These are phyloP conservation scores for Drosophila paracracens DNA, from an alignment of 2,888 invertebrate genomes.

Conservation along the genomic window DNA sequence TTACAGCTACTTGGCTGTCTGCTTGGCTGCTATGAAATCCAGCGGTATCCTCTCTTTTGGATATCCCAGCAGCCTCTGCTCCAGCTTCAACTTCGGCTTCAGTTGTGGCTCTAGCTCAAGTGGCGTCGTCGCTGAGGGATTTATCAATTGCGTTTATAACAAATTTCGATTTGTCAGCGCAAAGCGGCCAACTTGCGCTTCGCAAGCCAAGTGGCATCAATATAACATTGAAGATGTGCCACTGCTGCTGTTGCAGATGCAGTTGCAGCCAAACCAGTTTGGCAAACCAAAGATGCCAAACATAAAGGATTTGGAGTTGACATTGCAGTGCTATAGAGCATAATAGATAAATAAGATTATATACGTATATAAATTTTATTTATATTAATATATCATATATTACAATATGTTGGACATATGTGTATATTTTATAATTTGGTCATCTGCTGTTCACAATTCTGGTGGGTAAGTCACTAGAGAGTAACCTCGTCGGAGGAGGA, in stretches of 20 bases:
- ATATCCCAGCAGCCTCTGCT: background rate
- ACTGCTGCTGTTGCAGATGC: background rate
- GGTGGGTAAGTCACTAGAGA: background rate
- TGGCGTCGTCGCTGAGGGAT: slow-evolving; percentile 69
- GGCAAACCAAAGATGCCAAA: background rate
- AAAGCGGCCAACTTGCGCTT: slow-evolving; percentile 48
- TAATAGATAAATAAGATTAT: background rate
- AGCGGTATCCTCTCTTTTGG: background rate
- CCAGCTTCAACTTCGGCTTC: slow-evolving; percentile 10
- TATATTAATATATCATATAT: too few relatives aligned
- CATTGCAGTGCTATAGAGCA: background rate
- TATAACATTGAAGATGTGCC: slow-evolving; percentile 15
- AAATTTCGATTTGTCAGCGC: slow-evolving; percentile 80
- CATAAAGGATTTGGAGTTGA: background rate
- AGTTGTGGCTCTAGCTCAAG: slow-evolving; percentile 61
- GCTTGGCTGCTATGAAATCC: slow-evolving; percentile 68
- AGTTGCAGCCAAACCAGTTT: background rate
- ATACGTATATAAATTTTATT: too few relatives aligned
- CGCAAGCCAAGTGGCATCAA: slow-evolving; percentile 39
- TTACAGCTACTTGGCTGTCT: slow-evolving; percentile 75
- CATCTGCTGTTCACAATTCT: too few relatives aligned
- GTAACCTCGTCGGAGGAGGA: background rate
- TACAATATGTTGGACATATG: too few relatives aligned
- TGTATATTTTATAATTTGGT: too few relatives aligned
- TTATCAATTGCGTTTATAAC: slow-evolving; percentile 79